Conservation (phyloP, 2,113 vertebrate species). For the Amphiprion percula region DNA sequence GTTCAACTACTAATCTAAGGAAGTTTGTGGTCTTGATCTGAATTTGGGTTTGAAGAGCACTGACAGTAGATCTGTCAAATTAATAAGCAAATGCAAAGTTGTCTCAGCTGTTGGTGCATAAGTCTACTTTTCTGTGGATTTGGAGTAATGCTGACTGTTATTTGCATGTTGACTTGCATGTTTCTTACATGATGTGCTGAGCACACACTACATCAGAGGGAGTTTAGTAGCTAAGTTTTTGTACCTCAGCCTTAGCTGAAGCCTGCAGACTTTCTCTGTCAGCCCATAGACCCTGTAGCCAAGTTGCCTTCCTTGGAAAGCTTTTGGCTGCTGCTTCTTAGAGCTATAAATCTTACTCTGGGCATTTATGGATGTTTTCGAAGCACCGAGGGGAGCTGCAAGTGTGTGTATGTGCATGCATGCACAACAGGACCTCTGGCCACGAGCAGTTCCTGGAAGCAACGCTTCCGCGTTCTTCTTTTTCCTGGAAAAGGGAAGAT, state of each 20-base stretch:
- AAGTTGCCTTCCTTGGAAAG: slow-evolving; percentile 81
- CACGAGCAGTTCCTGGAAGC: slow-evolving; percentile 92
- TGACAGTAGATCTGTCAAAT: too few relatives aligned
- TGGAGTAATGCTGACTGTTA: background rate
- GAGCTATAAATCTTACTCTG: slow-evolving; percentile 83
- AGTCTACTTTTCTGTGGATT: background rate
- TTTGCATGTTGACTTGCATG: slow-evolving; percentile 7
- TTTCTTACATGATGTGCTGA: slow-evolving; percentile 1
- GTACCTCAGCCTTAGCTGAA: slow-evolving; percentile 32
- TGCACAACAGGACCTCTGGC: slow-evolving; percentile 86
- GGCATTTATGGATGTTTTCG: slow-evolving; percentile 86
- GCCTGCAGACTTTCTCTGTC: slow-evolving; percentile 68
- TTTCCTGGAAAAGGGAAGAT: slow-evolving; percentile 95
- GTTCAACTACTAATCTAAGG: too few relatives aligned
- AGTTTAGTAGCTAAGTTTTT: slow-evolving; percentile 14
- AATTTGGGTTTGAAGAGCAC: too few relatives aligned
- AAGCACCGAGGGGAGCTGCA: slow-evolving; percentile 73
- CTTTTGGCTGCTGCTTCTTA: slow-evolving; percentile 82
- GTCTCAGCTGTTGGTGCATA: too few relatives aligned
- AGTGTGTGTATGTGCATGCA: slow-evolving; percentile 49
- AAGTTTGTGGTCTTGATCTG: too few relatives aligned
- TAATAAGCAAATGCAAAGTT: too few relatives aligned
- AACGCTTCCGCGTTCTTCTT: slow-evolving; percentile 89
- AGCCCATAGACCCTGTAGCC: slow-evolving; percentile 63
- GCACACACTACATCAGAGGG: background rate